phyloP scores from a whole-genome alignment of 1,140 invertebrate species.

The Psix sp. region DNA sequence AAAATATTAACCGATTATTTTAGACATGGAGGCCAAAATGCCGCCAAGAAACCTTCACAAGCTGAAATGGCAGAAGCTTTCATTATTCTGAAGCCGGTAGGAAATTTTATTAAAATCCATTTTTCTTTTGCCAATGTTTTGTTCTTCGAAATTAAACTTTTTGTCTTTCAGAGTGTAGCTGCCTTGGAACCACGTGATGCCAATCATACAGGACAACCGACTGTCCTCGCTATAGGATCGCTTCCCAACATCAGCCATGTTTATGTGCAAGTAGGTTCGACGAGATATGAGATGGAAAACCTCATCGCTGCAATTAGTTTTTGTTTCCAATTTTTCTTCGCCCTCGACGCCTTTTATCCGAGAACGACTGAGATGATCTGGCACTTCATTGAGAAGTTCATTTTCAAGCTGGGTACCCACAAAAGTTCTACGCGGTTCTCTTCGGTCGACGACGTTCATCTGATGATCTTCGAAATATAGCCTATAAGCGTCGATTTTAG shows the following conservation, averaged over 20 bases:
- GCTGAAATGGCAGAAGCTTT: conserved; percentile 20
- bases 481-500: not conserved
- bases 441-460: not conserved
- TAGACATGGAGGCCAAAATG: conserved; percentile 7
- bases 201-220: conserved; percentile 14
- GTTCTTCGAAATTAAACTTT: conserved; percentile 1
- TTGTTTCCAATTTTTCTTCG: conserved; percentile 10
- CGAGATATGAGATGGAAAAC: conserved; percentile 10
- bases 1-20: not conserved
- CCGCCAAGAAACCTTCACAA: conserved; percentile 17
- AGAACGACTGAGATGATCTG: not conserved
- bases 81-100: conserved; percentile 14
- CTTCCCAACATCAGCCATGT: not conserved
- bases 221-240: conserved; percentile 6
- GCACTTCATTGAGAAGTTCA: not conserved
- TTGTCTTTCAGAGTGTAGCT: conserved; percentile 4
- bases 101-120: not conserved
- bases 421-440: not conserved
- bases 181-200: conserved; percentile 6
- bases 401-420: not conserved
- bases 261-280: conserved; percentile 14
- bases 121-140: not conserved
- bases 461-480: not conserved
- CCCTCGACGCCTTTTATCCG: conserved; percentile 3
- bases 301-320: conserved; percentile 11